Base-by-base conservation (phyloP, 2,888 invertebrate genomes). In the Drymonia ruficornis region DNA sequence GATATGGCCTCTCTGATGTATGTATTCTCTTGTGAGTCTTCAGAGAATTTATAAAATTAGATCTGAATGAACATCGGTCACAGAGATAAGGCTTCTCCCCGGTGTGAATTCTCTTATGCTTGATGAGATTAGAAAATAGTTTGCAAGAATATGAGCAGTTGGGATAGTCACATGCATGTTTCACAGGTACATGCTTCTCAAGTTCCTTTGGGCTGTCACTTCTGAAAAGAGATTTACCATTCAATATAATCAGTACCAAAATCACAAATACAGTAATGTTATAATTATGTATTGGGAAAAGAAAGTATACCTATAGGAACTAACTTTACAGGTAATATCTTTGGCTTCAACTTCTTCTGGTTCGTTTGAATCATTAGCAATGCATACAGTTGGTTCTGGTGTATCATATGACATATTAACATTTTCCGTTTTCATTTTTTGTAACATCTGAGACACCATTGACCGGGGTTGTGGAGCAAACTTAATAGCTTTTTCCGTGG, bases 131-230 rank as follows among this genome's bases (percentile, higher is more conserved):
- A 43, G 87, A 90, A 23, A 86, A 84, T 40, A 88, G 68, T 76
- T 93, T 94, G 58, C 94, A 89, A 59, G 85, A 86, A 76, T 95
- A 95, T 36, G 83, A 83, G 72, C 94, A 94, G 43, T 89, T 84
- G 61, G 90, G 87, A 64, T 83, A 87, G 59, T 93, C 84, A 79
- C 94, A 95, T 23, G 74, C 61, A 76, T 86, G 92, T 34, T 86
- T 83, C 61, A 89, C 92, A 73, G 91, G 91, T 65, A 81, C 74
- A 72, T 90, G 91, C 52, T 88, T 82, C 54, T 84, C 79, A 50
- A 89, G 81, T 62, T 91, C 89, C 46, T 87, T 87, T 66, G 84
- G 84, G 74, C 86, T 88, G 70, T 84, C 62, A 57, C 67, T 74
- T 56, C 87, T 88, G 77, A 55, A 81, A 83, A 57, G 54, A 48